Conservation (phyloP, 2,888 invertebrate species). For the Macropis europaea region DNA sequence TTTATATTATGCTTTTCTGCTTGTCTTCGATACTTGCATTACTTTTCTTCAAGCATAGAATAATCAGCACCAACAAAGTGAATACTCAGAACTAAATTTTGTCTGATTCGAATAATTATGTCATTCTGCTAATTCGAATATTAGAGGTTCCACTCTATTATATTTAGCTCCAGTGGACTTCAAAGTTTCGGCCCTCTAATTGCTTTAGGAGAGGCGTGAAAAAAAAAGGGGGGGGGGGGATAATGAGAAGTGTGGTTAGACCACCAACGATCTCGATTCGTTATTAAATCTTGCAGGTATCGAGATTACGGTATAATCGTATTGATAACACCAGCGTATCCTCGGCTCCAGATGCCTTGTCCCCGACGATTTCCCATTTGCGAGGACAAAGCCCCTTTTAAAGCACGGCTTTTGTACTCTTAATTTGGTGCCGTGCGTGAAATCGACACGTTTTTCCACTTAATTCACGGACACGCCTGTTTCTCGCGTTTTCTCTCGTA, state of each 20-base stretch:
- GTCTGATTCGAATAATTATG: no score
- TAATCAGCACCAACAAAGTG: no score
- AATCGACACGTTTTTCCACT: conserved; percentile 70
- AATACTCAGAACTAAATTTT: no score
- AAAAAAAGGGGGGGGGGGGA: background rate
- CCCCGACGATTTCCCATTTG: conserved; percentile 60
- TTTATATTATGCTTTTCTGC: no score
- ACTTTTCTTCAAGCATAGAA: no score
- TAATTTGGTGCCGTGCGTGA: conserved; percentile 68
- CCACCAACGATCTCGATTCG: conserved; percentile 61
- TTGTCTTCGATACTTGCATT: no score
- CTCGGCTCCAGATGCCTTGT: conserved; percentile 31
- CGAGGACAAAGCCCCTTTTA: conserved; percentile 66
- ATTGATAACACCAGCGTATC: conserved; percentile 49
- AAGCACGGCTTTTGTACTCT: conserved; percentile 64
- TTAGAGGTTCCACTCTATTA: no score
- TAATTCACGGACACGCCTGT: conserved; percentile 64
- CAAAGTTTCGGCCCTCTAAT: background rate
- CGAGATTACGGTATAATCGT: conserved; percentile 49
- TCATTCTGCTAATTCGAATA: no score
- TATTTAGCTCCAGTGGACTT: no score
- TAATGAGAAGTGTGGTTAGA: conserved; percentile 12
- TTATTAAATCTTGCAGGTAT: conserved; percentile 60
- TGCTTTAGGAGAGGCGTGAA: background rate
- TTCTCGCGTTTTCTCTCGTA: conserved; percentile 36